Evolutionary conservation across 2,888 invertebrate genomes (phyloP), one percentile per base, ranked within the genome.

Genomic region (Nesidiocoris tenuis): DNA sequence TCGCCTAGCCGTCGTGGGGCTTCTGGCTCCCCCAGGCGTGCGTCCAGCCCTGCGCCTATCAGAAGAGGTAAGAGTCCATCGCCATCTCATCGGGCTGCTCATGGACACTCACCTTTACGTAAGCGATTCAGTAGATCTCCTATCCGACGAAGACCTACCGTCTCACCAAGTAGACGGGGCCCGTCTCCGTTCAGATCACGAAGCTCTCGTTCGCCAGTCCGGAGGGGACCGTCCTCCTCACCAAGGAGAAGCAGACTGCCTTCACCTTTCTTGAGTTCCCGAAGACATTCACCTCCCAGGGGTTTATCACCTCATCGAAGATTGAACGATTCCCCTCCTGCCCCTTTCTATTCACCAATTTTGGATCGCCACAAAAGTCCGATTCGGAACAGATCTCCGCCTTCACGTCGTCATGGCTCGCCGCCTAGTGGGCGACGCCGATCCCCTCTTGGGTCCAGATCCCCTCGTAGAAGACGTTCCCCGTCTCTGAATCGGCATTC

Each of bases 381-480:
- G 5, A 56, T 54, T 17, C 39, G 64, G 22, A 74, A 66, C 18
- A 39, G 57, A n/a, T 65, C 74, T 0, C 74, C 74, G 56, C 57
- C 68, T 9, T 23, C 63, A 19, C 65, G 74, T 18, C 39, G 74
- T 7, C 61, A 59, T 21, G 65, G 71, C 17, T 57, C 61, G 16
- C 39, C 39, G 12, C 65, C 75, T 9, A 61, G 66, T 9, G 57
- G 19, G 1, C 70, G 77, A 7, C 57, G 75, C 16, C 25, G 77
- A 25, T 68, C 74, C 1, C 63, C 75, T n/a, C 70, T 70, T 39
- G 59, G 65, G 5, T 57, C 75, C 12, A 19, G 61, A 16, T 76
- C 77, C 7, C 76, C 77, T 5, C 71, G 77, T 25, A 65, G 77
- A 17, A 61, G 72, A 22, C 66, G 39, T 16, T 72, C 72, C 21